Conservation (phyloP, 2,888 invertebrate genomes). For the Lochmaea crataegi region DNA sequence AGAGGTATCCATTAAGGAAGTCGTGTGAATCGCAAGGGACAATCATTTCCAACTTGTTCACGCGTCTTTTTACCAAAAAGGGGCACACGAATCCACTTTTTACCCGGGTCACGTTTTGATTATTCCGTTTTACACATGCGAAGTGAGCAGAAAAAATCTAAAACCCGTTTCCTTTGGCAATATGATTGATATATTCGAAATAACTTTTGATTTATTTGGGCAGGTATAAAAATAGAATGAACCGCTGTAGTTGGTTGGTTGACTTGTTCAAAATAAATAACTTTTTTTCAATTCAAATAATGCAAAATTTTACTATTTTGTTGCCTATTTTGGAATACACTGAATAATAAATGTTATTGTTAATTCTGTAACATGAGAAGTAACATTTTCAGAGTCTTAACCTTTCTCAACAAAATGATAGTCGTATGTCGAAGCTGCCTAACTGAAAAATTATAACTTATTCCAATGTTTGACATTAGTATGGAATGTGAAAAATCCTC, state of each 20-base stretch:
- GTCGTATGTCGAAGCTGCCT: no score
- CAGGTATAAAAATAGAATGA: neutral
- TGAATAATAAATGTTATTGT: no score
- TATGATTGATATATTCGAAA: constrained; percentile 2
- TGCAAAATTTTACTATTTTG: no score
- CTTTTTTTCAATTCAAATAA: no score
- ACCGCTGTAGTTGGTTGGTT: neutral
- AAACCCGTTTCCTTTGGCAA: constrained; percentile 1
- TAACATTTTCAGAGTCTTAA: no score
- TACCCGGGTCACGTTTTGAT: constrained; percentile 7
- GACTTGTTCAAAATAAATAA: no score
- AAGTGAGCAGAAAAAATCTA: constrained; percentile 13
- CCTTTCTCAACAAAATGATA: no score
- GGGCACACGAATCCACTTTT: constrained; percentile 3
- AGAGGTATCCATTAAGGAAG: constrained; percentile 19
- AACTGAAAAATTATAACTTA: no score
- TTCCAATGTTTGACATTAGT: no score
- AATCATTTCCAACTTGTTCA: constrained; percentile 27
- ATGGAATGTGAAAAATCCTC: no score
- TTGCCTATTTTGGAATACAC: no score
- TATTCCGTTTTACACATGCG: constrained; percentile 17
- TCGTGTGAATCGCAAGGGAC: constrained; percentile 25
- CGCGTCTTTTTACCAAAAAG: constrained; percentile 15
- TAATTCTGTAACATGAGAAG: no score
- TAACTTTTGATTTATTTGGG: neutral